phyloP scores from a whole-genome alignment of 2,797 vertebrate genomes.

The Onychomys arenicola region DNA sequence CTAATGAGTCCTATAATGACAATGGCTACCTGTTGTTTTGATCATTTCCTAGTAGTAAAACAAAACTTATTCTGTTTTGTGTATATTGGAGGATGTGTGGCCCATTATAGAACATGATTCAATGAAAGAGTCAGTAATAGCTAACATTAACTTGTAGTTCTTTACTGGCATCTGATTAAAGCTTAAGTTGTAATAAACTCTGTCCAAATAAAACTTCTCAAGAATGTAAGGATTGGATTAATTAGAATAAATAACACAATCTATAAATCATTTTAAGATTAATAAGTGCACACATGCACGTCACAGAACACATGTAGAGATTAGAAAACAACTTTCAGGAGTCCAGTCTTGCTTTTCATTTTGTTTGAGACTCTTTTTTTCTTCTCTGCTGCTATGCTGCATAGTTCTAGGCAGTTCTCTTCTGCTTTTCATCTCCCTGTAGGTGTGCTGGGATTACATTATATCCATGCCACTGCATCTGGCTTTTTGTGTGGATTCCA shows the following conservation, averaged over 20 bases:
- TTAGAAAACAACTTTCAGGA: not conserved
- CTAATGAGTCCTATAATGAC: not conserved
- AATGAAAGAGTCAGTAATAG: not conserved
- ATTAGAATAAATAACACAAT: not conserved
- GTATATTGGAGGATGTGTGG: not conserved
- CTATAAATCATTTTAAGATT: not conserved
- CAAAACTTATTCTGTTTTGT: not conserved
- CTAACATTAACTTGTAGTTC: not conserved
- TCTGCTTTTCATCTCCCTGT: not conserved
- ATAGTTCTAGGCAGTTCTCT: not conserved
- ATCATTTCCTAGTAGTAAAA: not conserved
- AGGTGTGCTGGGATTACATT: not conserved
- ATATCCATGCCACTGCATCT: not conserved
- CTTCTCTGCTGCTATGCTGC: not conserved
- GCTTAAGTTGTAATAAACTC: not conserved
- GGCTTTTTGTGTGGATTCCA: not conserved
- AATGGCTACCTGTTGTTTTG: not conserved
- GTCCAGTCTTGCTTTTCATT: not conserved
- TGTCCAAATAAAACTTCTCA: not conserved
- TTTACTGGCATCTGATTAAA: not conserved
- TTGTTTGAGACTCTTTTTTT: not conserved
- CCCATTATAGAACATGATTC: not conserved
- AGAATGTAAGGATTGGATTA: not conserved
- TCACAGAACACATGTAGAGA: not conserved
- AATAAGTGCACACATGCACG: not conserved